Evolutionary conservation across 2,797 vertebrate genomes (phyloP).

Genomic region (Falco novaeseelandiae): DNA sequence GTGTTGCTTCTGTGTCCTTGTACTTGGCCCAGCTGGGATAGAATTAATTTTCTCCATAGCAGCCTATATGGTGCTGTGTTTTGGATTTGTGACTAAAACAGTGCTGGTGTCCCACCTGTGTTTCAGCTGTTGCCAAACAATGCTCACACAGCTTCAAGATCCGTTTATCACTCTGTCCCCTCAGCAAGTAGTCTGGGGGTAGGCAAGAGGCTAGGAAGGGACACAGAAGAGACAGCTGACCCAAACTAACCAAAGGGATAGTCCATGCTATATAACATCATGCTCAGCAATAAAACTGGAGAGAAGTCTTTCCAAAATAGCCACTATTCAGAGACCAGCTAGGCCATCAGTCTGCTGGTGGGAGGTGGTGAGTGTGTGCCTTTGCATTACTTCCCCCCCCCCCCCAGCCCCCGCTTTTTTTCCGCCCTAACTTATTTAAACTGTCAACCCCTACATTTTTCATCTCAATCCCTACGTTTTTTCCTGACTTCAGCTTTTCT

Average conservation of each 20-base stretch:
- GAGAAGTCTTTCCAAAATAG: background rate
- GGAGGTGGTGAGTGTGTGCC: background rate
- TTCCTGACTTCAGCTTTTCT: background rate
- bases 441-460: background rate
- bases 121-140: background rate
- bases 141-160: background rate
- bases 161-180: background rate
- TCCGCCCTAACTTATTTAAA: background rate
- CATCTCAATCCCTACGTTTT: background rate
- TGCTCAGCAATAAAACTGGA: background rate
- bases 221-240: background rate
- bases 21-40: background rate
- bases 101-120: background rate
- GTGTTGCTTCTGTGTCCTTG: background rate
- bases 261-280: background rate
- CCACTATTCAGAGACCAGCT: background rate
- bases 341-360: background rate
- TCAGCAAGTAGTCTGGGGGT: background rate
- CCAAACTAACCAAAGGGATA: fast-evolving
- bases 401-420: too few relatives aligned
- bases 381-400: background rate
- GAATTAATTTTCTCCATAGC: background rate
- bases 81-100: background rate
- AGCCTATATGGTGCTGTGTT: background rate
- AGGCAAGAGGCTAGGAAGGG: background rate